A percentile compares a stretch with the other conserved stretches of the same genome.
These are phyloP conservation scores for Euwallacea fornicatus DNA, from an alignment of 1,140 invertebrate species.

Conservation along the genomic window DNA sequence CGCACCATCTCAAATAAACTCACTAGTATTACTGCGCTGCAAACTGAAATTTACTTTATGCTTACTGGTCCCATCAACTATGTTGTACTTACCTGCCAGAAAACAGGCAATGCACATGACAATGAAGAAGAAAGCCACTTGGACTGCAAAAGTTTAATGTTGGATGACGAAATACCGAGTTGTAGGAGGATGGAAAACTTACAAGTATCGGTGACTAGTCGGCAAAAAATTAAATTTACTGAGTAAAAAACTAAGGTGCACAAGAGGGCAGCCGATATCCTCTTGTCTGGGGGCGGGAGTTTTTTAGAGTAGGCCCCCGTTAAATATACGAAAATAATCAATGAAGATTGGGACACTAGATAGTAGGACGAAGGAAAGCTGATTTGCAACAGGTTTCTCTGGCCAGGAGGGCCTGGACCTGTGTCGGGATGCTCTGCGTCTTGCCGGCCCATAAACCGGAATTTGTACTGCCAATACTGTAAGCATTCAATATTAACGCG, in stretches of 20 bases:
- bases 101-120: conserved; percentile 34
- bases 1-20: conserved; percentile 40
- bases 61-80: background rate
- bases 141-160: conserved; percentile 29
- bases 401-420: conserved; percentile 10
- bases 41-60: conserved; percentile 22
- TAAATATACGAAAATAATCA: conserved; percentile 35
- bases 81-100: conserved; percentile 33
- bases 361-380: conserved; percentile 35
- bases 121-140: conserved; percentile 32
- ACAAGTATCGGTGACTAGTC: conserved; percentile 38
- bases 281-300: conserved; percentile 34
- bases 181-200: conserved; percentile 14
- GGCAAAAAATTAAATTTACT: conserved; percentile 37
- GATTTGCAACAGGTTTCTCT: conserved; percentile 36
- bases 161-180: too few relatives aligned
- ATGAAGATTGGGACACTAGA: conserved; percentile 23
- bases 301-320: conserved; percentile 29
- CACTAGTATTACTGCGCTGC: conserved; percentile 37
- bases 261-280: conserved; percentile 29
- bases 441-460: conserved; percentile 26
- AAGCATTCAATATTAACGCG: conserved; percentile 11
- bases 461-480: conserved; percentile 43
- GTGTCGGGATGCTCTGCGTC: background rate
- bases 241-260: conserved; percentile 35